Percentiles rank a stretch among this genome's conserved stretches.
Evolutionary conservation across 1,140 invertebrate species (phyloP).

Genomic region (Aphelenchoides avenae): DNA sequence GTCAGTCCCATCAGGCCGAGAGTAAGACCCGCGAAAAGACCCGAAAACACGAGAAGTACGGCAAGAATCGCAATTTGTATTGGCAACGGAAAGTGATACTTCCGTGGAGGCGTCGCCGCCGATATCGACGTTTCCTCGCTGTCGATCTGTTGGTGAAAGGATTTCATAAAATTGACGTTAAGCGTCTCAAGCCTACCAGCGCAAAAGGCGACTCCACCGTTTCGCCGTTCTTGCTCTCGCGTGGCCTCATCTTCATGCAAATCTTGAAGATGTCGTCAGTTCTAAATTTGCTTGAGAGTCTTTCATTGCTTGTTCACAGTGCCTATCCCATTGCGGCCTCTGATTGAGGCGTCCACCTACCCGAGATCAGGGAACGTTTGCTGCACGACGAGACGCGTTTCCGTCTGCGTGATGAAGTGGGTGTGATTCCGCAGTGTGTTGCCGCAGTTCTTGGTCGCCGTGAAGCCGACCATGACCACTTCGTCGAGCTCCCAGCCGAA

Average conservation of each 20-base stretch:
- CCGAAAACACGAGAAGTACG: constrained; percentile 61
- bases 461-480: constrained; percentile 39
- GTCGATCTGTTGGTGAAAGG: constrained; percentile 38
- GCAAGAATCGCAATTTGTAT: constrained; percentile 61
- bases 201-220: constrained; percentile 21
- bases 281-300: neutral
- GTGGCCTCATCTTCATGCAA: constrained; percentile 34
- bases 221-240: constrained; percentile 21
- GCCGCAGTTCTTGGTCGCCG: constrained; percentile 25
- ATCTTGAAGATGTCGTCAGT: constrained; percentile 25
- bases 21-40: constrained; percentile 63
- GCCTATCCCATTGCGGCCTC: too few species aligned
- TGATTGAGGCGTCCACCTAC: too few species aligned
- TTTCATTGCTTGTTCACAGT: too few species aligned
- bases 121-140: constrained; percentile 36
- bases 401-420: constrained; percentile 42
- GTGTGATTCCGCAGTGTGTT: constrained; percentile 16
- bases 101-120: constrained; percentile 26
- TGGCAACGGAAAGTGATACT: constrained; percentile 61
- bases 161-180: neutral
- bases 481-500: constrained; percentile 42
- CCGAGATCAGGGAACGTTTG: constrained; percentile 26
- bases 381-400: constrained; percentile 29
- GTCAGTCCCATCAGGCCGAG: constrained; percentile 65
- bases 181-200: too few species aligned